These are phyloP conservation scores for Takifugu flavidus DNA, from an alignment of 2,113 vertebrate genomes.

Conservation along the genomic window DNA sequence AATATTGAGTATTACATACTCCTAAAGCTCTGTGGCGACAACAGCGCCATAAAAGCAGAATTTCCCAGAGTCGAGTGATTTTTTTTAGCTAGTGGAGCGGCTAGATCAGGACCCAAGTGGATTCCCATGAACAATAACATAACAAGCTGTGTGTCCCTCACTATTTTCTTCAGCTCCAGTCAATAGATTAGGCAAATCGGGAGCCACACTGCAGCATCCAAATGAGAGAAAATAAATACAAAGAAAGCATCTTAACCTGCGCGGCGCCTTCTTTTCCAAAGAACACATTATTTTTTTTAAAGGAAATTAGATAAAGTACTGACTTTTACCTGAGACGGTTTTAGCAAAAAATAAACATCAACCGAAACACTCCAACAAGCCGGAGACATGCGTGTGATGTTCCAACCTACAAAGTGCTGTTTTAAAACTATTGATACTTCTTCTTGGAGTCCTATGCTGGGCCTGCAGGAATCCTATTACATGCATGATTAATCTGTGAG, in stretches of 20 bases:
- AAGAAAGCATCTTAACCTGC: constrained; percentile 17
- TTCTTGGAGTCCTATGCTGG: constrained; percentile 13
- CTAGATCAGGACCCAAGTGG: constrained; percentile 38
- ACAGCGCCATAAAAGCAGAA: no score
- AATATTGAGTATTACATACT: no score
- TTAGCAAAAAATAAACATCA: constrained; percentile 27
- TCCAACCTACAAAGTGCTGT: constrained; percentile 16
- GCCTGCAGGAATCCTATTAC: constrained; percentile 53
- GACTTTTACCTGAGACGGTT: constrained; percentile 13
- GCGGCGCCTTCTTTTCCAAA: constrained; percentile 11
- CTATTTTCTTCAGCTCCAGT: constrained; percentile 28
- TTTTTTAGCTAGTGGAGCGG: neutral
- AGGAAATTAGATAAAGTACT: constrained; percentile 21
- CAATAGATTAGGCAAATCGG: constrained; percentile 1
- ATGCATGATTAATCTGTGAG: constrained; percentile 42
- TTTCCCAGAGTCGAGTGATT: no score
- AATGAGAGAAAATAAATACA: constrained; percentile 8
- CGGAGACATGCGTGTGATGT: neutral
- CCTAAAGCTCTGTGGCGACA: no score
- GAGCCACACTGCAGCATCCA: constrained; percentile 10
- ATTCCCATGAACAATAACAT: constrained; percentile 52
- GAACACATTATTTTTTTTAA: neutral
- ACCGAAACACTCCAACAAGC: constrained; percentile 14
- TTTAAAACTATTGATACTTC: constrained; percentile 20
- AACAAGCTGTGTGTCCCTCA: constrained; percentile 33